A percentile compares a stretch with the other conserved stretches of the same genome.
Evolutionary conservation across 2,113 vertebrate genomes (phyloP).

Genomic region (Cynocephalus volans): DNA sequence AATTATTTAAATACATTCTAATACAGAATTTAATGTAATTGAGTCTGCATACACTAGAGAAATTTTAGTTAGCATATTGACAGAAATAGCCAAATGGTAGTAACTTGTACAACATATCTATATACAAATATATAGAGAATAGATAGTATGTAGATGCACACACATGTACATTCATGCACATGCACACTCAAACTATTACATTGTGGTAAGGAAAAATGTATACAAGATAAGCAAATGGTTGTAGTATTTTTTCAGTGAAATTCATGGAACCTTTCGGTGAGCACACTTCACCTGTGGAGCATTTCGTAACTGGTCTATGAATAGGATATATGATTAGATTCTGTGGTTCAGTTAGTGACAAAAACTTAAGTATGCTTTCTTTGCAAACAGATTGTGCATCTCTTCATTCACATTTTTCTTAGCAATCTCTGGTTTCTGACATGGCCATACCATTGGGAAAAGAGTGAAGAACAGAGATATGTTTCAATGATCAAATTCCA

Average conservation of each 20-base stretch:
- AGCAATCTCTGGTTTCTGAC: slow-evolving; percentile 76
- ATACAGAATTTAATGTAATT: slow-evolving; percentile 32
- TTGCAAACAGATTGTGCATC: slow-evolving; percentile 24
- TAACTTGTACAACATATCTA: background rate
- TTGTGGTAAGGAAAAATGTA: background rate
- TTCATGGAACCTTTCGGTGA: background rate
- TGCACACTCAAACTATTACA: background rate
- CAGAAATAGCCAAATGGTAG: background rate
- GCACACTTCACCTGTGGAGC: background rate
- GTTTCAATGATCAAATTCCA: slow-evolving; percentile 84
- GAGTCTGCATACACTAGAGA: background rate
- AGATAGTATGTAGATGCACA: background rate
- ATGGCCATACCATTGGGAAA: slow-evolving; percentile 61
- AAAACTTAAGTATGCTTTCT: slow-evolving; percentile 40
- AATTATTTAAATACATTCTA: background rate
- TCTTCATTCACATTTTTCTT: slow-evolving; percentile 71
- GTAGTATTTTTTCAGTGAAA: background rate
- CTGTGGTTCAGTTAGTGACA: slow-evolving; percentile 8
- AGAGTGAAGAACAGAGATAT: slow-evolving; percentile 63
- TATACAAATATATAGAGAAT: background rate
- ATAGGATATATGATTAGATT: background rate
- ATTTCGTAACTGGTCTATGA: background rate
- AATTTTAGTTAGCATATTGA: background rate
- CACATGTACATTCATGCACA: rapidly evolving
- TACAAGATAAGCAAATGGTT: background rate